Evolutionary conservation across 2,797 vertebrate genomes (phyloP).

Genomic region (Anabacerthia variegaticeps): DNA sequence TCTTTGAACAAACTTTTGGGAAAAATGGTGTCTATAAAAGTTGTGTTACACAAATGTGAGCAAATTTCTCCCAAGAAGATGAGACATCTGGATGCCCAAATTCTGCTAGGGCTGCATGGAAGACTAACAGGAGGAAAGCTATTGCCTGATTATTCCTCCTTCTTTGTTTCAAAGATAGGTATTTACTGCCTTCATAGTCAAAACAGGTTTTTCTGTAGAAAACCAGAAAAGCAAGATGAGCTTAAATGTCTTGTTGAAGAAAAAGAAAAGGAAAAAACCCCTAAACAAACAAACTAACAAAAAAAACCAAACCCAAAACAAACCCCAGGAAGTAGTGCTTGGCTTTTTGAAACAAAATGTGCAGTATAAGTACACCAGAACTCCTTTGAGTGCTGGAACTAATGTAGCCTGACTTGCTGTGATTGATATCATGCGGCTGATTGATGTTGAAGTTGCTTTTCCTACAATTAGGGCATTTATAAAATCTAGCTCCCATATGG

Average conservation of each 20-base stretch:
- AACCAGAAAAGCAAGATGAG: background rate
- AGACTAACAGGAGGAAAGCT: background rate
- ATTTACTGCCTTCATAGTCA: background rate
- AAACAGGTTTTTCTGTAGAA: background rate
- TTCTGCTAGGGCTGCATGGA: background rate
- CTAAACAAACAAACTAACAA: background rate
- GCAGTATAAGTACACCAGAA: background rate
- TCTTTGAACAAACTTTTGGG: background rate
- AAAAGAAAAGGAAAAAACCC: background rate
- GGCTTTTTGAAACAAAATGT: background rate
- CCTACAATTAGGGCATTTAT: conserved; percentile 19
- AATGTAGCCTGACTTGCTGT: conserved; percentile 20
- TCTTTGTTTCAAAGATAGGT: background rate
- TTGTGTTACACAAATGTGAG: background rate
- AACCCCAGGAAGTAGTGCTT: background rate
- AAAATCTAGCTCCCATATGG: conserved; percentile 13
- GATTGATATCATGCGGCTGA: conserved; percentile 20
- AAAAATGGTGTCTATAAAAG: background rate
- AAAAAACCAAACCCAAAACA: background rate
- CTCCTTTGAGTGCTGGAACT: background rate
- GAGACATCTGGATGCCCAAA: background rate
- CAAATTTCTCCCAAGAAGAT: background rate
- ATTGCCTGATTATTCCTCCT: background rate
- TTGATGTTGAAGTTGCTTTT: conserved; percentile 35
- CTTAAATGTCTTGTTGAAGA: background rate